phyloP scores from a whole-genome alignment of 37 sponge, comb jelly and placozoan genomes.

The Petrosia ficiformis region DNA sequence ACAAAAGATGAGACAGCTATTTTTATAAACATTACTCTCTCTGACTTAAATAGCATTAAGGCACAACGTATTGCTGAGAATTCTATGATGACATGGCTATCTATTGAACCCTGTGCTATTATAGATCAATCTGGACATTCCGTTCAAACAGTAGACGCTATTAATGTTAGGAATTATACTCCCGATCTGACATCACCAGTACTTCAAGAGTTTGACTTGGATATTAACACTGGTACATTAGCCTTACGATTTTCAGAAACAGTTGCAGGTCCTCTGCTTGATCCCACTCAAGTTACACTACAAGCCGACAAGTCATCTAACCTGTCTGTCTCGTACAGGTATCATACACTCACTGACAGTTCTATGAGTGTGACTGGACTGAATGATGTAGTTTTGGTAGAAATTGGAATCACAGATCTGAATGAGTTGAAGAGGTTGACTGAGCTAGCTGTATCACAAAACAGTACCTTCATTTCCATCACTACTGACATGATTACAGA shows the following conservation, averaged over 20 bases:
- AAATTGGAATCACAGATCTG: constrained; percentile 44
- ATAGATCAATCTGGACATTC: constrained; percentile 45
- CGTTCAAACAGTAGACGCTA: constrained; percentile 29
- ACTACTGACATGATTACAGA: constrained; percentile 39
- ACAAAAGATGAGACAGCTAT: constrained; percentile 61
- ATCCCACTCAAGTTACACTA: constrained; percentile 52
- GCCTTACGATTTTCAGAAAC: constrained; percentile 73
- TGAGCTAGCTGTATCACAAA: constrained; percentile 39
- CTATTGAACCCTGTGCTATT: constrained; percentile 61
- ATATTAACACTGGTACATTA: constrained; percentile 61
- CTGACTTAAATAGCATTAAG: constrained; percentile 77
- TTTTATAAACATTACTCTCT: constrained; percentile 58
- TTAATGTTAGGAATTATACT: constrained; percentile 43
- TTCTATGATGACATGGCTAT: constrained; percentile 44
- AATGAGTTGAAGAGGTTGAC: constrained; percentile 67
- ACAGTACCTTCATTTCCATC: constrained; percentile 63
- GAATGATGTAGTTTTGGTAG: constrained; percentile 16
- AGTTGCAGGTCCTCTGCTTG: constrained; percentile 47
- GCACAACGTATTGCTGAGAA: constrained; percentile 39
- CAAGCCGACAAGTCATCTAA: constrained; percentile 9
- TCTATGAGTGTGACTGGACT: constrained; percentile 1
- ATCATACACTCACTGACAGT: constrained; percentile 34
- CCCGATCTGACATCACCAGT: constrained; percentile 57
- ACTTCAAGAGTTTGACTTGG: constrained; percentile 69
- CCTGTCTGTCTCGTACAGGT: not conserved